Percentiles rank a stretch among this genome's conserved stretches.
These are phyloP conservation scores for Mobula hypostoma DNA, from an alignment of 2,113 vertebrate genomes.

Conservation along the genomic window DNA sequence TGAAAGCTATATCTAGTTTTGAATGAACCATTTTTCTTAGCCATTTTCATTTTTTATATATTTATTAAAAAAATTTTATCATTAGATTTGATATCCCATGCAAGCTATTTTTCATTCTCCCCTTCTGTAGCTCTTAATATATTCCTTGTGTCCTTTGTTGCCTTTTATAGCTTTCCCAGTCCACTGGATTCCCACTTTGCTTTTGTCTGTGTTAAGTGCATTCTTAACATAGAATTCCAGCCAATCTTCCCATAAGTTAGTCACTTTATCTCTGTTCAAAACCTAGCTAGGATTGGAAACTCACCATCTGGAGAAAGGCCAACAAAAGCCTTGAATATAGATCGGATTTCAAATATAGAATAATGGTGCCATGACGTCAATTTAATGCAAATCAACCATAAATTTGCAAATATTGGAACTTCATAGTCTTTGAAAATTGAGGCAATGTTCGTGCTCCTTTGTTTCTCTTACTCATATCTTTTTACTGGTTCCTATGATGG, in stretches of 20 bases:
- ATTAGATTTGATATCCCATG: background rate
- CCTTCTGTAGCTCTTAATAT: conserved; percentile 3
- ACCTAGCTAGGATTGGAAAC: background rate
- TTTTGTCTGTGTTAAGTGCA: background rate
- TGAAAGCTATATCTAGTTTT: background rate
- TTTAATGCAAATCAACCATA: background rate
- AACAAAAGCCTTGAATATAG: background rate
- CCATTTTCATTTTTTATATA: background rate
- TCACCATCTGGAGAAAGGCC: background rate
- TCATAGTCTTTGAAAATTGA: background rate
- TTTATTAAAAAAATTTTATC: background rate
- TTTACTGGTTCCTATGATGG: background rate
- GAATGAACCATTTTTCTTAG: background rate
- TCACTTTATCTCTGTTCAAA: conserved; percentile 5
- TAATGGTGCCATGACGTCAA: background rate
- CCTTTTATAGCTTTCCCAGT: background rate
- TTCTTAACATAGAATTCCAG: background rate
- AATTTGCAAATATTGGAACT: background rate
- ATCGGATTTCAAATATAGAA: background rate
- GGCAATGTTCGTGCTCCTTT: background rate
- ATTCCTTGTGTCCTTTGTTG: conserved; percentile 6
- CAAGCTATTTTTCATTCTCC: background rate
- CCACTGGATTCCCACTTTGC: background rate
- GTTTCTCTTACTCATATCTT: background rate
- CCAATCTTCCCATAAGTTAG: background rate